Evolutionary conservation across 2,888 invertebrate genomes (phyloP), one percentile per base, ranked within the genome.

Genomic region (Drosophila aldrichi): DNA sequence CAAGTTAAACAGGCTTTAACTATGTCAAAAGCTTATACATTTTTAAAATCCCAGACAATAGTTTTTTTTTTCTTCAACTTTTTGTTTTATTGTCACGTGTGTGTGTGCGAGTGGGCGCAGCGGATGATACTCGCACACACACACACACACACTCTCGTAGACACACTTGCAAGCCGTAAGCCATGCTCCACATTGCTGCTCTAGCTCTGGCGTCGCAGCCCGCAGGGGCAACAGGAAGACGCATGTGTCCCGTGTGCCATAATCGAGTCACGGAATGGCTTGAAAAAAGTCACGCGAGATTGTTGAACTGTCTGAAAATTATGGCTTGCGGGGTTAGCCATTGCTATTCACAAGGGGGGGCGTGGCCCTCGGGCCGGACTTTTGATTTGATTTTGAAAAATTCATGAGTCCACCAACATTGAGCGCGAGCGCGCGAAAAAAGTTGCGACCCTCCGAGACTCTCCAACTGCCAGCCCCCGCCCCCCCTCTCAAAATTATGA

Each of bases 331-430:
- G 63, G 84, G 75, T 65, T 64, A 36, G 64, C 58, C 38, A 48
- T 60, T 63, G 57, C 60, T 52, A 40, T 46, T 36, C 38, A n/a
- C n/a, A 32, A 5, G 51, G 56, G n/a, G n/a, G 57, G 68, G 60
- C 60, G 65, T 70, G 60, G 62, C 20, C 20, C 20, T 2, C 61
- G 55, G 22, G 65, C 61, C 56, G 56, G 70, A 60, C 75, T 59
- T 74, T 75, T 82, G 84, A 83, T 86, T 83, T 79, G 77, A 82
- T 74, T 74, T 67, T 84, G 38, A 74, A 88, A 86, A 88, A 88
- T 84, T 84, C 89, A 88, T 84, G 65, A 74, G 74, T 73, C 77
- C n/a, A n/a, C n/a, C 74, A 77, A 69, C 71, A 67, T 14, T 38
- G 62, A 63, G 72, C 4, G 8, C 34, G 67, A n/a, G n/a, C 70